Base-by-base conservation (phyloP, 2,797 vertebrate genomes). In the Notolepis coatsorum region DNA sequence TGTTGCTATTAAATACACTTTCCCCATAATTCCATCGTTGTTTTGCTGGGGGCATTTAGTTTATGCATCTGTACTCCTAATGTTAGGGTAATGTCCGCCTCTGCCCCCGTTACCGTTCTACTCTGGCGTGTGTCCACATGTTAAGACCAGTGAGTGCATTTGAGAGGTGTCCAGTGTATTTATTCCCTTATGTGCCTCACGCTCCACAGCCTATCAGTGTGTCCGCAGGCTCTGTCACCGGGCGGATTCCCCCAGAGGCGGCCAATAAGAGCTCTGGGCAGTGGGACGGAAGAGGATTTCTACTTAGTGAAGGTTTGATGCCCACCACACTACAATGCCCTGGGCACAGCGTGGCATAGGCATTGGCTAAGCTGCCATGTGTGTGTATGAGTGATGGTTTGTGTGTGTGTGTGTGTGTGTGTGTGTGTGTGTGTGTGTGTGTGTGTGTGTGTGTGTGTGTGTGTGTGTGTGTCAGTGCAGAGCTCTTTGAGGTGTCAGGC, bases 261-360 rank as follows among this genome's bases (percentile, higher is more conserved):
- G 62, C 86, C 82, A 84, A 88, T 89, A 79, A 77, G 63, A 71
- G 69, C 39, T 38, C 24, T 7, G 68, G 65, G 78, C 77, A 85
- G 70, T 35, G 51, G 71, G 51, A 70, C 5, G 81, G 84, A 89
- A 84, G 77, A 88, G 61, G 25, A 25, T 60, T 51, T 81, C 67
- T 79, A 62, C 85, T 88, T 86, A 89, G 84, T 83, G 78, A 77
- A 77, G 82, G 81, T 89, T 85, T 83, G 81, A 84, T 85, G 79
- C 84, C 75, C 73, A 68, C 71, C 65, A 65, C 74, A 71, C 80
- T 75, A 68, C 73, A 69, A 9, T 6, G 68, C 83, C 75, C 73
- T 59, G 65, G 75, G 82, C 73, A 61, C 59, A 59, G 72, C 33
- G 6, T 65, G 42, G 42, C n/a, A n/a, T n/a, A n/a, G n/a, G n/a